A percentile compares a stretch with the other conserved stretches of the same genome.
Evolutionary conservation across 1,140 invertebrate species (phyloP).

Genomic region (Triops longicaudatus): DNA sequence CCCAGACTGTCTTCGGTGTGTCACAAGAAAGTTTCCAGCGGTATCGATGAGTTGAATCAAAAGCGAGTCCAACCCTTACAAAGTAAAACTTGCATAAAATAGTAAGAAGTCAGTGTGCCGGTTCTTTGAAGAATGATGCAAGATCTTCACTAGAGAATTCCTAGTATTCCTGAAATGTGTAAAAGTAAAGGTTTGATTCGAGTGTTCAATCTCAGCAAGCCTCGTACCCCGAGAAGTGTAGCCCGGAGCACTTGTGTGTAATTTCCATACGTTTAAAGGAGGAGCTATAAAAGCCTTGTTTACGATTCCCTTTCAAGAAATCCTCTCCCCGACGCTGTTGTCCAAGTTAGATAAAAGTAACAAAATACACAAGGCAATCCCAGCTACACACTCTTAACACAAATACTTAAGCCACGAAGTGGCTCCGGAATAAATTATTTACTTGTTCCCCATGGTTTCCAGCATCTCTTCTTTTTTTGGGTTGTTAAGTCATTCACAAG

Average conservation of each 20-base stretch:
- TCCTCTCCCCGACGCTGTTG: neutral
- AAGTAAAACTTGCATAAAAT: too few species aligned
- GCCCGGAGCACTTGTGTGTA: neutral
- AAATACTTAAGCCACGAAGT: neutral
- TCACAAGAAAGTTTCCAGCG: too few species aligned
- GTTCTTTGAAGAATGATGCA: too few species aligned
- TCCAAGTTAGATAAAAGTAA: neutral
- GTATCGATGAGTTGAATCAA: too few species aligned
- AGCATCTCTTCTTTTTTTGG: neutral
- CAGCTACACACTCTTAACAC: neutral
- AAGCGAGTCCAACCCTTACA: too few species aligned
- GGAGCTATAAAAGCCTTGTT: neutral
- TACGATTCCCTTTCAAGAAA: neutral
- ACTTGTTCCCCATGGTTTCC: neutral
- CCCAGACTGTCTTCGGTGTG: too few species aligned
- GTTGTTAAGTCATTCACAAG: neutral
- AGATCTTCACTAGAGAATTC: neutral
- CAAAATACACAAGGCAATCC: neutral
- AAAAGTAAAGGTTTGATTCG: neutral
- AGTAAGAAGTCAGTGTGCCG: too few species aligned
- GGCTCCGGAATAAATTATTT: neutral
- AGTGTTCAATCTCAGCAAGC: neutral
- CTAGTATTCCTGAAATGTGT: neutral
- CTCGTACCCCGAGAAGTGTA: neutral
- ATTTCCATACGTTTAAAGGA: neutral